Evolutionary conservation across 2,797 vertebrate genomes (phyloP).

Genomic region (Chelon labrosus): DNA sequence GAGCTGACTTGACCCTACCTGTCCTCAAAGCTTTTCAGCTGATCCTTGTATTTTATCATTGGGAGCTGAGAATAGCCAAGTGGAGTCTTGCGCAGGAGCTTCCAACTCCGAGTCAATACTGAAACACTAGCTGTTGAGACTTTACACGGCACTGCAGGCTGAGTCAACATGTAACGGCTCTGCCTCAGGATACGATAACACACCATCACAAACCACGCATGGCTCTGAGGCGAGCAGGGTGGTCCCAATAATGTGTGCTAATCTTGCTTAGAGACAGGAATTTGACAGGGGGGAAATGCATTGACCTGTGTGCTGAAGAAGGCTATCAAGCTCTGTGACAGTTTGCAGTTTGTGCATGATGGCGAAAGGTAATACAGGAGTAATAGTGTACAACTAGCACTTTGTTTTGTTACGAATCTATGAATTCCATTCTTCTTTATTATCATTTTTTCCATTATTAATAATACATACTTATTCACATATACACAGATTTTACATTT

Average conservation of each 20-base stretch:
- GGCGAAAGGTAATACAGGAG: slow-evolving; percentile 69
- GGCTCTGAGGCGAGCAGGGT: slow-evolving; percentile 19
- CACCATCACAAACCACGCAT: slow-evolving; percentile 62
- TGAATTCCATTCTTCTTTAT: no score
- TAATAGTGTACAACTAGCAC: background rate
- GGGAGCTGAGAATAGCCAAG: slow-evolving; percentile 54
- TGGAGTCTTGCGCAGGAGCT: slow-evolving; percentile 48
- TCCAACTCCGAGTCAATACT: slow-evolving; percentile 70
- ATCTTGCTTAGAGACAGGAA: slow-evolving; percentile 76
- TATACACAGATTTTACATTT: no score
- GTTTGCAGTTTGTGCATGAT: slow-evolving; percentile 45
- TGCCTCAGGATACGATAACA: slow-evolving; percentile 70
- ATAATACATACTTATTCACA: no score
- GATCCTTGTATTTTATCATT: slow-evolving; percentile 54
- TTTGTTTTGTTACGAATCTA: no score
- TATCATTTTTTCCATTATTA: no score
- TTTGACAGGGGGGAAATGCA: slow-evolving; percentile 64
- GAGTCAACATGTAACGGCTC: slow-evolving; percentile 67
- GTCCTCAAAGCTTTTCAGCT: slow-evolving; percentile 65
- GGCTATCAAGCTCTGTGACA: slow-evolving; percentile 46
- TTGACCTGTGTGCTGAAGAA: slow-evolving; percentile 49
- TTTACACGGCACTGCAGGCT: slow-evolving; percentile 62
- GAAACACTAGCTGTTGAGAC: slow-evolving; percentile 69
- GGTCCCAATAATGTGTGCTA: slow-evolving; percentile 54
- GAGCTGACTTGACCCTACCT: slow-evolving; percentile 41